Base-by-base conservation (phyloP, 2,113 vertebrate genomes). In the Scatophagus argus region DNA sequence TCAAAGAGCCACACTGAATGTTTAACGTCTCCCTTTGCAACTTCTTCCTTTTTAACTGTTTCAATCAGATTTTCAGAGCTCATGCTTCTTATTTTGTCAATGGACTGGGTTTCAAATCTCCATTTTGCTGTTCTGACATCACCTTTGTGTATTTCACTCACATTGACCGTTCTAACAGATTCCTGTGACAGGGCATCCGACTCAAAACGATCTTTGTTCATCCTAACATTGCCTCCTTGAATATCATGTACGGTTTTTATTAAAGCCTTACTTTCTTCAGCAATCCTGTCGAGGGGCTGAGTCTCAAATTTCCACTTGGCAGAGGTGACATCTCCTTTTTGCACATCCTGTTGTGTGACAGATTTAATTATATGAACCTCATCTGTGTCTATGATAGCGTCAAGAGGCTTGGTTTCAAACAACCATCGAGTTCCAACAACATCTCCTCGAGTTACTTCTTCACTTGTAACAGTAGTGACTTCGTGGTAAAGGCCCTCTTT, bases 351-450 rank as follows among this genome's bases (percentile, higher is more conserved):
- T 69, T 98, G 95, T 38, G 96, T 97, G 80, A 98, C 97, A 47
- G 96, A 95, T 92, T 96, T 96, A 72, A 98, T 96, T 43, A 98
- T 21, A 76, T 97, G 96, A 14, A 98, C 95, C 49, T 95, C 94
- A 69, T 96, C 93, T 27, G 94, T 94, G 76, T 96, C 93, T 74
- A 94, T 96, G 81, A 98, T 97, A 16, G 96, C 94, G 39, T 96
- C 96, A 23, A 98, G 87, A 25, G 97, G 96, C 75, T 97, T 97
- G 23, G 97, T 98, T 95, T 98, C 97, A 95, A 98, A 98, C 86
- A 97, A 83, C 97, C 97, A 98, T 6, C 96, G 95, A 10, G 96
- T 95, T 51, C 96, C 96, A 21, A 96, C 84, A 14, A 98, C 97
- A 91, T 98, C 95, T 61, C 96, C 96, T 21, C 94, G 93, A 62